Evolutionary conservation across 2,888 invertebrate genomes (phyloP), one percentile per base, ranked within the genome.

Genomic region (Xanthia togata): DNA sequence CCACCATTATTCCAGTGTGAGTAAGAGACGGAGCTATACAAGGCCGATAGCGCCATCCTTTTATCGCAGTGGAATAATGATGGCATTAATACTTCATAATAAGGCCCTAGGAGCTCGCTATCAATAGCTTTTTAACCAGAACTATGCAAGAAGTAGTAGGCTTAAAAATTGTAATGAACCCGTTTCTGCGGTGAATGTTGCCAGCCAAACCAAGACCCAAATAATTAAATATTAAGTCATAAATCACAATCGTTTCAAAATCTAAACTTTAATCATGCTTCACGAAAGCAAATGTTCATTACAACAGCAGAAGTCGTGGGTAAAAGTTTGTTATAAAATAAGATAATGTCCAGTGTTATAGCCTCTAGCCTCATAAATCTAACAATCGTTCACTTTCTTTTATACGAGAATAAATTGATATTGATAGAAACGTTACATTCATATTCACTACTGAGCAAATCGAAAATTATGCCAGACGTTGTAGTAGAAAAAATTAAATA

Each of bases 351-450:
- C 53, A 73, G 70, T 70, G 69, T 47, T 64, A 83, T 81, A 72
- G 75, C 57, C 63, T 83, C 67, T 71, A 81, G 72, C 79, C 76
- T 65, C 73, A 84, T 84, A 84, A 81, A 84, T 79, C 74, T 79
- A 75, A 79, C 75, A 81, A 81, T 83, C 69, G 73, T 72, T 79
- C 82, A 76, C 82, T 84, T 84, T 84, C 84, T 84, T 84, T 82
- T 76, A 82, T 63, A 65, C 31, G n/a, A 60, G n/a, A 68, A 59
- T 70, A 50, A 78, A 71, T 71, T 64, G 67, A 62, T 74, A 74
- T 78, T 63, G 79, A 77, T 81, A 83, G 71, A 63, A 73, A 73
- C 31, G 55, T 47, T 70, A 63, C 26, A 70, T 81, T 73, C 41
- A 76, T 62, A 68, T 63, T 70, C 35, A 75, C 41, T 35, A 59